Conservation (phyloP, 2,797 vertebrate genomes). For the Amazonetta brasiliensis region DNA sequence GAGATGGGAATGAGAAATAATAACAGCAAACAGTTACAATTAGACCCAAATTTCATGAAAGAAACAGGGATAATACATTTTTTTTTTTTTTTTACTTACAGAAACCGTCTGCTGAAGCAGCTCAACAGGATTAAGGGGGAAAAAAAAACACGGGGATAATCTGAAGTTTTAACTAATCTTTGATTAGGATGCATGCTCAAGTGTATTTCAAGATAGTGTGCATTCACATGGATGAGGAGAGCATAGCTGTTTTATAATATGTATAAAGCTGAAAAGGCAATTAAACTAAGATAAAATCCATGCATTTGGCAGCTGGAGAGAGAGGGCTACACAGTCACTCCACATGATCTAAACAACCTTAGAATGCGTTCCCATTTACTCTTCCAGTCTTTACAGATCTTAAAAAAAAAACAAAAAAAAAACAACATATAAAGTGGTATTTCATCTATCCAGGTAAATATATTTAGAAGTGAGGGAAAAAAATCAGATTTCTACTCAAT, state of each 20-base stretch:
- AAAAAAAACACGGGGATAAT: constrained; percentile 31
- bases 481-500: neutral
- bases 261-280: constrained; percentile 37
- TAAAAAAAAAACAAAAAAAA: neutral
- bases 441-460: constrained; percentile 1
- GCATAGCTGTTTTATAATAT: neutral
- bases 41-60: constrained; percentile 24
- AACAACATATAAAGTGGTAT: neutral
- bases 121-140: constrained; percentile 33
- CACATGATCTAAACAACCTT: neutral
- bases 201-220: constrained; percentile 3
- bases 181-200: neutral
- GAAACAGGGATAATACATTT: neutral
- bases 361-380: neutral
- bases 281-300: constrained; percentile 40
- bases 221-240: neutral
- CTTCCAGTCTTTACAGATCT: neutral
- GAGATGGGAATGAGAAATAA: neutral
- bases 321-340: neutral
- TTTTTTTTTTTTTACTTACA: neutral
- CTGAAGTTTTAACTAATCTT: constrained; percentile 42
- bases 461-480: neutral
- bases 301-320: constrained; percentile 36
- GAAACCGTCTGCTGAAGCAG: constrained; percentile 33
- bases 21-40: neutral